Percentiles rank a stretch among this genome's conserved stretches.
phyloP scores from a whole-genome alignment of 2,888 invertebrate genomes.

The Coelinius sp. region DNA sequence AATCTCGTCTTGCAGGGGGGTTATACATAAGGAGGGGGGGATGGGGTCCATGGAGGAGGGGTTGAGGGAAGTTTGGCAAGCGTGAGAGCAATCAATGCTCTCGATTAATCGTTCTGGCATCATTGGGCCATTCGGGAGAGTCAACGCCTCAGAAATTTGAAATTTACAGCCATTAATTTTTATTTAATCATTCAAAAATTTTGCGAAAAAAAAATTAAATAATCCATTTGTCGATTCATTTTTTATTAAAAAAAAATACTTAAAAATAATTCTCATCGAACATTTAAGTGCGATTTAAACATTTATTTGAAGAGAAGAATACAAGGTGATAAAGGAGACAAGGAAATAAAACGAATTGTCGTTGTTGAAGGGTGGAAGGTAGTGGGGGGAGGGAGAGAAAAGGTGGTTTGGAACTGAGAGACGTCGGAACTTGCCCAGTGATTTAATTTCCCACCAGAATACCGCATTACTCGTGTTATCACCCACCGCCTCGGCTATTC shows the following conservation, averaged over 20 bases:
- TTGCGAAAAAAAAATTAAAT: background rate
- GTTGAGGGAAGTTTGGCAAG: slow-evolving; percentile 30
- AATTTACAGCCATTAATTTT: slow-evolving; percentile 2
- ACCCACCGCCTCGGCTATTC: slow-evolving; percentile 30
- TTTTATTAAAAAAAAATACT: too few species aligned
- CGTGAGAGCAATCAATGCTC: slow-evolving; percentile 56
- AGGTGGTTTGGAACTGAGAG: slow-evolving; percentile 19
- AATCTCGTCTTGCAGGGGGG: slow-evolving; percentile 59
- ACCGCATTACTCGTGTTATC: slow-evolving; percentile 44
- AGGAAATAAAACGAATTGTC: slow-evolving; percentile 1
- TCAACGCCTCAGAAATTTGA: slow-evolving; percentile 8
- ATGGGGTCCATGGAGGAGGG: slow-evolving; percentile 16
- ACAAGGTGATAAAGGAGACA: slow-evolving; percentile 4
- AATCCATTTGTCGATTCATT: background rate
- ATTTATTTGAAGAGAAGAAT: background rate
- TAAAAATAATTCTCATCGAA: background rate
- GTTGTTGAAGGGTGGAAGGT: slow-evolving; percentile 1
- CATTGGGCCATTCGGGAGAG: slow-evolving; percentile 32
- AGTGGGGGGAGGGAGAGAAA: background rate
- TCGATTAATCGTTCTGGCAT: slow-evolving; percentile 58
- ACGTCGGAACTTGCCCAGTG: slow-evolving; percentile 32
- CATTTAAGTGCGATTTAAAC: background rate
- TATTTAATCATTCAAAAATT: background rate
- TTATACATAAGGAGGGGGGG: slow-evolving; percentile 34
- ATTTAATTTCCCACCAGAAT: slow-evolving; percentile 44